phyloP scores from a whole-genome alignment of 2,113 vertebrate species.

The Sorex araneus region DNA sequence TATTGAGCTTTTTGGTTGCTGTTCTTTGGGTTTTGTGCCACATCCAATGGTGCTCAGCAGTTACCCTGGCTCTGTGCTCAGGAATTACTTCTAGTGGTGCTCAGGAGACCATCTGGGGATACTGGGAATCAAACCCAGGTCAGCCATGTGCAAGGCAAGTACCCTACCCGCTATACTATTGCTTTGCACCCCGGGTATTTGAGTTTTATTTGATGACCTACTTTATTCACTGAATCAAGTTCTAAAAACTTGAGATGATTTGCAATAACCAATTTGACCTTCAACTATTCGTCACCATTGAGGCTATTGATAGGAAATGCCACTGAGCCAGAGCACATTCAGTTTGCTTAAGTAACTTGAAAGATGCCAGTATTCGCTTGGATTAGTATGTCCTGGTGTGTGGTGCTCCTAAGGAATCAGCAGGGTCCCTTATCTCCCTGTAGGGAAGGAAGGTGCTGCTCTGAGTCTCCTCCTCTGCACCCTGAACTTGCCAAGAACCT shows the following conservation, averaged over 20 bases:
- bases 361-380: neutral
- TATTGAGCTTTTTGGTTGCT: neutral
- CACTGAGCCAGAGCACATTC: neutral
- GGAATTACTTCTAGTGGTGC: too few relatives aligned
- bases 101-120: too few relatives aligned
- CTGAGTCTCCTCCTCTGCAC: too few relatives aligned
- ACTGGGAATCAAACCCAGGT: too few relatives aligned
- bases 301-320: conserved; percentile 5
- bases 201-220: neutral
- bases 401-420: neutral
- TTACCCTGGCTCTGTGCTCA: too few relatives aligned
- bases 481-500: accelerated
- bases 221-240: neutral
- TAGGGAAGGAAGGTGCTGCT: neutral
- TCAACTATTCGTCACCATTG: conserved; percentile 9
- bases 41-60: too few relatives aligned
- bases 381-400: neutral
- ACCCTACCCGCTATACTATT: too few relatives aligned
- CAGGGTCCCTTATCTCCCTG: neutral
- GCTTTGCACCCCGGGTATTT: too few relatives aligned
- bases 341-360: neutral
- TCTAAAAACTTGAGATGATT: neutral
- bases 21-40: too few relatives aligned
- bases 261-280: conserved; percentile 43
- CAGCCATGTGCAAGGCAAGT: too few relatives aligned